A percentile compares a stretch with the other conserved stretches of the same genome.
Conservation (phyloP, 2,113 vertebrate species). For the Erythrocercus mccallii region DNA sequence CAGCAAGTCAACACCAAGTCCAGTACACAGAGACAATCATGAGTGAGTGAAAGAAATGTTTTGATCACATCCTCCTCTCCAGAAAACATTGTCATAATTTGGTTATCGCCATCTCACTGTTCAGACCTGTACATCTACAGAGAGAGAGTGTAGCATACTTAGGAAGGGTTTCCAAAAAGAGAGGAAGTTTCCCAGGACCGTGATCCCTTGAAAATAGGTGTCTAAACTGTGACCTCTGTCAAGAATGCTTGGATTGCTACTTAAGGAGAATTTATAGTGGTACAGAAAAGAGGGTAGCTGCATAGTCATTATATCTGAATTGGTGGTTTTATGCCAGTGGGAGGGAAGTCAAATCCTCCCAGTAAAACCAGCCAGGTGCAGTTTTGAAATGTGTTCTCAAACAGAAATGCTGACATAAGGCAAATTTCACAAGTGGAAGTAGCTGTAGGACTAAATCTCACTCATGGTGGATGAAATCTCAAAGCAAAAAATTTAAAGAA, state of each 20-base stretch:
- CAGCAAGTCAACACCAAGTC: not conserved
- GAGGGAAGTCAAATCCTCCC: not conserved
- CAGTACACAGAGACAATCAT: not conserved
- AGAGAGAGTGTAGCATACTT: not conserved
- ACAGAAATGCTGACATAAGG: conserved; percentile 16
- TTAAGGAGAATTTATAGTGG: not conserved
- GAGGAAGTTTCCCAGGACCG: not conserved
- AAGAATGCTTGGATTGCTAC: not conserved
- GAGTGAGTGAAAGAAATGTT: not conserved
- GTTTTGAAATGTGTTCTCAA: not conserved
- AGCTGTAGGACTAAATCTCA: not conserved
- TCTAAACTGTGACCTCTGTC: not conserved
- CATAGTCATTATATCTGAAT: not conserved
- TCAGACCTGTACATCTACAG: not conserved
- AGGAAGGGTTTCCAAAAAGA: not conserved
- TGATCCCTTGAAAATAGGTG: not conserved
- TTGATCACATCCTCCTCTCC: not conserved
- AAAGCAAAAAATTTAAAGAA: not conserved
- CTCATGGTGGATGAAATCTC: not conserved
- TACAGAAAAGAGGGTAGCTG: not conserved
- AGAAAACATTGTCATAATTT: not conserved
- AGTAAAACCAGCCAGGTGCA: not conserved
- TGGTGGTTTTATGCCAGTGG: not conserved
- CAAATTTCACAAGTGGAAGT: conserved; percentile 6
- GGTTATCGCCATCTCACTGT: not conserved